Conservation (phyloP, 2,888 invertebrate genomes). For the Sarcophaga variegata region DNA sequence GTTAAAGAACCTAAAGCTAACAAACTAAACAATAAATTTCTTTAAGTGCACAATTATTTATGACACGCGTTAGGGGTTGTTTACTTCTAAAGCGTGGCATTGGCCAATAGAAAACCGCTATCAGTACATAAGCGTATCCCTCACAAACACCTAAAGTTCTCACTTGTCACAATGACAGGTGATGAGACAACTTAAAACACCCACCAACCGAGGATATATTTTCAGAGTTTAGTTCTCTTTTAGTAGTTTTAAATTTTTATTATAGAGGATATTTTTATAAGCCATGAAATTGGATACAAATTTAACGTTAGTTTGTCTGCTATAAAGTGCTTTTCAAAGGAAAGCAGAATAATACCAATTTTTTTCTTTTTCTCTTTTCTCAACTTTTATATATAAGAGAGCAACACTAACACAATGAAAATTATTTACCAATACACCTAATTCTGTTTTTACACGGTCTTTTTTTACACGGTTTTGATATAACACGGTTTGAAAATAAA, state of each 20-base stretch:
- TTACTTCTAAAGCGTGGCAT: constrained; percentile 52
- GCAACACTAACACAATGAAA: constrained; percentile 19
- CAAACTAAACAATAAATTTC: constrained; percentile 2
- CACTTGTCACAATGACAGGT: constrained; percentile 34
- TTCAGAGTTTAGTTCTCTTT: constrained; percentile 1
- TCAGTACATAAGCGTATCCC: constrained; percentile 33
- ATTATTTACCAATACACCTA: constrained; percentile 43
- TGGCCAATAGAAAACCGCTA: constrained; percentile 54
- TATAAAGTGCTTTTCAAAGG: background rate
- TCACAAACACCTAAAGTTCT: constrained; percentile 43
- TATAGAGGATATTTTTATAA: constrained; percentile 48
- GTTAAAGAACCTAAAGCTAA: background rate
- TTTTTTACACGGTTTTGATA: no score
- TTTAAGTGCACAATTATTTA: constrained; percentile 45
- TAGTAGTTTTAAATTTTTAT: constrained; percentile 40
- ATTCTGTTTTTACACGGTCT: no score
- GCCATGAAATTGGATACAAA: constrained; percentile 61
- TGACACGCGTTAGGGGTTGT: constrained; percentile 63
- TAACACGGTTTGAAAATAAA: no score
- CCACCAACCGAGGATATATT: constrained; percentile 16
- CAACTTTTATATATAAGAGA: background rate
- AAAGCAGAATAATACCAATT: constrained; percentile 18
- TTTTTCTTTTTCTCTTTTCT: background rate
- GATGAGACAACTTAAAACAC: constrained; percentile 28
- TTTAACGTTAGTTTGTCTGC: constrained; percentile 41